Evolutionary conservation across 2,888 invertebrate genomes (phyloP), one percentile per base, ranked within the genome.

Genomic region (Drosophila flavopinicola): DNA sequence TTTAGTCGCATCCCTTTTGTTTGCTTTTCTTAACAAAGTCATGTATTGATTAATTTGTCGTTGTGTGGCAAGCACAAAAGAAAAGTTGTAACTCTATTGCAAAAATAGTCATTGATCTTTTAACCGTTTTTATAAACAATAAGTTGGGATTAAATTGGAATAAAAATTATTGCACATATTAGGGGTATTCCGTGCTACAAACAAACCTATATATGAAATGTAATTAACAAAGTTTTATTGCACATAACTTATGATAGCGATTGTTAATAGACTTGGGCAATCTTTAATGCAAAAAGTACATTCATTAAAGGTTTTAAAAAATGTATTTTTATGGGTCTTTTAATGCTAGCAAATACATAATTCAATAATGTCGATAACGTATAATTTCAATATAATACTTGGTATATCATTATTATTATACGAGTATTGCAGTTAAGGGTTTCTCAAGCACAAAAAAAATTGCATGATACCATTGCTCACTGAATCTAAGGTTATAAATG

Each of bases 31-130:
- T 48, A 25, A 44, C 37, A 47, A 48, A 63, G 47, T 20, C 54
- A 53, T 59, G 65, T 63, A 76, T 75, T 76, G 76, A 75, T 75
- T 75, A 52, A 69, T 59, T 75, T 60, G 41, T 67, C 41, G 44
- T 42, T 29, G 37, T n/a, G 11, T 24, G 30, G 24, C 41, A 49
- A 27, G 37, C 24, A 33, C 11, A 29, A 29, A 15, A 30, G 20
- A 47, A 30, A 13, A 13, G 20, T n/a, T 24, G 29, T 4, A 20
- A 4, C 20, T 3, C n/a, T n/a, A n/a, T n/a, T n/a, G n/a, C n/a
- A n/a, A n/a, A n/a, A n/a, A n/a, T n/a, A n/a, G n/a, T n/a, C n/a
- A n/a, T n/a, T n/a, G n/a, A n/a, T n/a, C n/a, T 35, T 6, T 10
- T 3, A 15, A 10, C 1, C 6, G n/a, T n/a, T n/a, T n/a, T n/a